A percentile compares a stretch with the other conserved stretches of the same genome.
Conservation (phyloP, 2,888 invertebrate species). For the Brachyopa scutellaris region DNA sequence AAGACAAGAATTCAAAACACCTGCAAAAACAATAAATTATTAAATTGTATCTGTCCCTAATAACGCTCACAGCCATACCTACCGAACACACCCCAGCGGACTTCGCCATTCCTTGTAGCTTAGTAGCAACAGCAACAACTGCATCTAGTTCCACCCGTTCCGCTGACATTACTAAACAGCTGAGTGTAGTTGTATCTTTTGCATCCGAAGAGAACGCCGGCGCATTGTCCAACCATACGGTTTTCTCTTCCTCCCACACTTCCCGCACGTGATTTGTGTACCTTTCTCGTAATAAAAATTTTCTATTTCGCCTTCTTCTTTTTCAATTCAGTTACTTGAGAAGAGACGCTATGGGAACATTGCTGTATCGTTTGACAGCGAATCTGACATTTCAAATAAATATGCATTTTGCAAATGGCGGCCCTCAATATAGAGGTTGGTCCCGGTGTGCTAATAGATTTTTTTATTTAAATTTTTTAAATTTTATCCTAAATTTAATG, state of each 20-base stretch:
- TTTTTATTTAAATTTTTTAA: conserved; percentile 26
- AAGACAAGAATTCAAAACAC: too few species aligned
- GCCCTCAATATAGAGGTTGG: conserved; percentile 67
- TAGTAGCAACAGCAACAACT: conserved; percentile 16
- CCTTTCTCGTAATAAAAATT: conserved; percentile 56
- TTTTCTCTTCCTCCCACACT: conserved; percentile 38
- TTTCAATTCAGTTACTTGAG: conserved; percentile 72
- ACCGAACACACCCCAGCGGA: conserved; percentile 18
- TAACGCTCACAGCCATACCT: not conserved
- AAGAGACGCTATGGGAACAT: conserved; percentile 73
- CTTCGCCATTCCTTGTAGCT: not conserved
- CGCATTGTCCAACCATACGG: conserved; percentile 32
- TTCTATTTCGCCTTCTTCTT: conserved; percentile 71
- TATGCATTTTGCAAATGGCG: conserved; percentile 73
- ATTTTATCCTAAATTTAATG: not conserved
- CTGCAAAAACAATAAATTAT: too few species aligned
- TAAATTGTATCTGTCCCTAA: too few species aligned
- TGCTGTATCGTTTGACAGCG: conserved; percentile 72
- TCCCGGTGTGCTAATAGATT: conserved; percentile 17
- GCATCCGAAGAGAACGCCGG: conserved; percentile 54
- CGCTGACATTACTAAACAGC: conserved; percentile 55
- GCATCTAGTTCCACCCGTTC: conserved; percentile 36
- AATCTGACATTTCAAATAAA: conserved; percentile 63
- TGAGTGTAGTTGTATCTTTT: conserved; percentile 52
- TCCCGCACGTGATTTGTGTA: conserved; percentile 33